Evolutionary conservation across 2,888 invertebrate genomes (phyloP), one percentile per base, ranked within the genome.

Genomic region (Lasioglossum pauxillum): DNA sequence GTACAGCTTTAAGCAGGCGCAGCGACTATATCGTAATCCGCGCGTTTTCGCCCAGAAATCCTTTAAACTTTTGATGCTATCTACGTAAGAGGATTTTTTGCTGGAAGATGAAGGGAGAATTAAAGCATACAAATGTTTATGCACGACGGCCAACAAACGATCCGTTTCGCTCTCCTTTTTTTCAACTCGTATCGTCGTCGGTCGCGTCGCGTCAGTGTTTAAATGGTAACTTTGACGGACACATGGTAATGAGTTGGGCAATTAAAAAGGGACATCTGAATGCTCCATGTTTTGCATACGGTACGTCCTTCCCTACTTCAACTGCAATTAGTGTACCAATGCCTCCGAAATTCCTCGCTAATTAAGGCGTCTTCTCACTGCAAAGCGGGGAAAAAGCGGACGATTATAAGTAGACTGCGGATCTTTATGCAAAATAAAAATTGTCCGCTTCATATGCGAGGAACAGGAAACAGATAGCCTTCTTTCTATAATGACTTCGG

Each of bases 11-110:
- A 82, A 82, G 72, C 78, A 78, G 83, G 64, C 75, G 72, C 44
- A 60, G 64, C n/a, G 12, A 41, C 57, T 46, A 77, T 67, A 77
- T 60, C 72, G 83, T 88, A 87, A 79, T 88, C 85, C 80, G 73
- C 72, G 60, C 76, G 72, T 87, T 88, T 81, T 87, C 82, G 72
- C 35, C 74, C 57, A 19, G 64, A 80, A 84, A 88, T 85, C 83
- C 82, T 82, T 74, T 87, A 85, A 88, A 87, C 85, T 84, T 84
- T 85, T 81, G 84, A 89, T 89, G 82, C 78, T 87, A 90, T 88
- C 87, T 78, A 38, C 60, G 60, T 84, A 83, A 84, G 71, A 80
- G 83, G 74, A 82, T 81, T 75, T 78, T 75, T 76, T 57, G 49
- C 23, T 5, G 3, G 46, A 38, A 81, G 49, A 80, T 80, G 80